Conservation (phyloP, 2,797 vertebrate species). For the Enteromius radiatus region DNA sequence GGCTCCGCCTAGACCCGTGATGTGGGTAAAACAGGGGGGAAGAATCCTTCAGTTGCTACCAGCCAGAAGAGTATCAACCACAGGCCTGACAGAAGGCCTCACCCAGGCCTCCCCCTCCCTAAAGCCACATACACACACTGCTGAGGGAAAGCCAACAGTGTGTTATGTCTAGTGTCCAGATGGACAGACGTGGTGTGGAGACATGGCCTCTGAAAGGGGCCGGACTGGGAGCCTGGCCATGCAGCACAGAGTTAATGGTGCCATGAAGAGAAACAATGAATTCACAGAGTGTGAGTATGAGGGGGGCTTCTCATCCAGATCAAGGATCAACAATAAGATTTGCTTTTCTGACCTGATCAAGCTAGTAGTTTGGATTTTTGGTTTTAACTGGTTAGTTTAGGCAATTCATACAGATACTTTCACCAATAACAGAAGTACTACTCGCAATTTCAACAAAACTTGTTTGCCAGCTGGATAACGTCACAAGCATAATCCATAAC, state of each 20-base stretch:
- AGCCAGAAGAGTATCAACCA: conserved; percentile 44
- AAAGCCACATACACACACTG: conserved; percentile 56
- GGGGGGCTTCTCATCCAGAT: conserved; percentile 77
- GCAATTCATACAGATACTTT: neutral
- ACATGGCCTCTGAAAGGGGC: conserved; percentile 71
- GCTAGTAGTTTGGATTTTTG: neutral
- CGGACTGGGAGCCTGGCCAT: conserved; percentile 58
- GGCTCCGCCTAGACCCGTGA: conserved; percentile 51
- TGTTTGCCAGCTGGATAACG: neutral
- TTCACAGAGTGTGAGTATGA: conserved; percentile 71
- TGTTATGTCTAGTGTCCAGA: conserved; percentile 73
- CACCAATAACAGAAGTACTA: neutral
- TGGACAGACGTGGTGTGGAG: conserved; percentile 70
- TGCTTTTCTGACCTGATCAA: neutral
- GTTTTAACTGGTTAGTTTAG: neutral
- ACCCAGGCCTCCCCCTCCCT: conserved; percentile 49
- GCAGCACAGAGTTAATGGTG: conserved; percentile 78
- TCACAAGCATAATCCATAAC: neutral
- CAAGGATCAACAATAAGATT: neutral
- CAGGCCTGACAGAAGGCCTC: conserved; percentile 31
- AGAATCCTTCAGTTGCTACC: conserved; percentile 52
- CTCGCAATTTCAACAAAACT: neutral
- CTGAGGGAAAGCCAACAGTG: conserved; percentile 67
- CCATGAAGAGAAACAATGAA: conserved; percentile 83
- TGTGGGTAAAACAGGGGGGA: conserved; percentile 47